Percentiles rank a stretch among this genome's conserved stretches.
phyloP scores from a whole-genome alignment of 2,113 vertebrate species.

The Herpailurus yagouaroundi region DNA sequence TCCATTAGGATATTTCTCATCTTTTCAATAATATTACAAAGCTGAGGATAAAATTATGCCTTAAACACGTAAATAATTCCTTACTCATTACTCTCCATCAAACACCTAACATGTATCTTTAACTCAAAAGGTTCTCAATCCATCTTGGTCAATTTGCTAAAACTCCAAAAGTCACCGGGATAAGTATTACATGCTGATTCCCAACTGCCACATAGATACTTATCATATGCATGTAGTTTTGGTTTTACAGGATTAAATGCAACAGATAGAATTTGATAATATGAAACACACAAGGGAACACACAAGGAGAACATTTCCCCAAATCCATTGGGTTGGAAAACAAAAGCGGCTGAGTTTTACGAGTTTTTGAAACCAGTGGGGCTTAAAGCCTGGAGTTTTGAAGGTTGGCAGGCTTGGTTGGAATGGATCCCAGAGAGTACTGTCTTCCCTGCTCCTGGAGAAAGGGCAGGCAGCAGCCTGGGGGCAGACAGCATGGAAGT shows the following conservation, averaged over 20 bases:
- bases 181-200: not conserved
- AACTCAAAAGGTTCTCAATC: not conserved
- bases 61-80: not conserved
- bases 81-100: not conserved
- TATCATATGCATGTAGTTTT: not conserved
- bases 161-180: not conserved
- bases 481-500: not conserved
- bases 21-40: not conserved
- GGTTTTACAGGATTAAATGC: not conserved
- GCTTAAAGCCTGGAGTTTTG: not conserved
- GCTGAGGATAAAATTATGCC: not conserved
- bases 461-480: not conserved
- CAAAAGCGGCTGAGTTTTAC: not conserved
- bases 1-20: not conserved
- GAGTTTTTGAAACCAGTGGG: not conserved
- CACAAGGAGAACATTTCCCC: not conserved
- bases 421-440: not conserved
- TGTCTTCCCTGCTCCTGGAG: not conserved
- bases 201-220: not conserved
- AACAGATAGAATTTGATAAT: not conserved
- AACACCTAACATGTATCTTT: not conserved
- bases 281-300: not conserved
- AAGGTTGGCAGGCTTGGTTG: not conserved
- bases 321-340: not conserved
- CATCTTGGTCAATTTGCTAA: not conserved